These are phyloP conservation scores for Drosophila peninsularis DNA, from an alignment of 2,888 invertebrate species.

Conservation along the genomic window DNA sequence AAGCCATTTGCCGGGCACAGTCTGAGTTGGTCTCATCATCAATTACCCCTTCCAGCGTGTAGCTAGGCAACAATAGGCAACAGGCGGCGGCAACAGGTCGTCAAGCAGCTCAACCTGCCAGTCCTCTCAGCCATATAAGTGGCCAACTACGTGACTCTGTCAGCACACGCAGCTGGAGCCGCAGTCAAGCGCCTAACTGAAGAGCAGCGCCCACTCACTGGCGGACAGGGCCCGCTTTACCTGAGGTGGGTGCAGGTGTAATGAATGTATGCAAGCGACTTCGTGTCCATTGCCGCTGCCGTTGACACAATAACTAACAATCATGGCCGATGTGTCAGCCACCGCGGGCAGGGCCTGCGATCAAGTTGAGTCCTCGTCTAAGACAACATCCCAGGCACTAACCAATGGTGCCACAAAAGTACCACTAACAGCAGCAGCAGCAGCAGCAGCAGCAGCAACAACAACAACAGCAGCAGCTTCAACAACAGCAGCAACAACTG, in stretches of 20 bases:
- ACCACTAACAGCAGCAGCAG: conserved; percentile 25
- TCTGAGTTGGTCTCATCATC: conserved; percentile 53
- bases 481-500: conserved; percentile 6
- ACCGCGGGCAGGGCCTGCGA: conserved; percentile 47
- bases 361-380: conserved; percentile 36
- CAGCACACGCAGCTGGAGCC: conserved; percentile 46
- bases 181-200: conserved; percentile 24
- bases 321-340: conserved; percentile 78
- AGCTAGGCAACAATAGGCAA: conserved; percentile 18
- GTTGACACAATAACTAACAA: conserved; percentile 45
- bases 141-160: conserved; percentile 72
- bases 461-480: not conserved
- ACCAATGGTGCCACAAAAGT: conserved; percentile 72
- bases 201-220: conserved; percentile 12
- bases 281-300: conserved; percentile 1
- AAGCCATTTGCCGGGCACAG: conserved; percentile 18
- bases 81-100: conserved; percentile 59
- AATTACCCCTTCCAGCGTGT: conserved; percentile 54
- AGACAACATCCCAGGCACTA: conserved; percentile 53
- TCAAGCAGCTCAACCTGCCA: conserved; percentile 8
- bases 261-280: conserved; percentile 50
- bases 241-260: conserved; percentile 18
- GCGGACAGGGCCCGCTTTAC: conserved; percentile 19
- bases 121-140: conserved; percentile 40
- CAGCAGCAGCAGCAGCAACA: not conserved